phyloP scores from a whole-genome alignment of 35 echinoderm and acorn worm species.

The Stichopus chloronotus region DNA sequence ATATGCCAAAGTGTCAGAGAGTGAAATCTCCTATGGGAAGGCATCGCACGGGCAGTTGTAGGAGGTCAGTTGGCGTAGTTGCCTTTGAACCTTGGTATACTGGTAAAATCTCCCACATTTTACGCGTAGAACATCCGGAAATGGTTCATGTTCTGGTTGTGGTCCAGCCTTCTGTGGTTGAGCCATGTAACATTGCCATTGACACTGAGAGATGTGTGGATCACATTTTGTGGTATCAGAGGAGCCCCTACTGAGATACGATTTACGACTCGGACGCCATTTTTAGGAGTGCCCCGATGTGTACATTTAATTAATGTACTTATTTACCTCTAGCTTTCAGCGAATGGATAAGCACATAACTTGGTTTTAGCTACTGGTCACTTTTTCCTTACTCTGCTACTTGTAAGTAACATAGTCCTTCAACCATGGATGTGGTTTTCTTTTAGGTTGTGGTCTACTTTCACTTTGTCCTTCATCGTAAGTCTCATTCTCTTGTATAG shows the following conservation, averaged over 20 bases:
- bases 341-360: not conserved
- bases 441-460: not conserved
- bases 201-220: not conserved
- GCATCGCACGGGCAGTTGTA: not conserved
- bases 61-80: not conserved
- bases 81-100: not conserved
- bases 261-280: constrained; percentile 8
- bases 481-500: not conserved
- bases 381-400: not conserved
- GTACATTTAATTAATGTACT: too few relatives aligned
- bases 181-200: not conserved
- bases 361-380: not conserved
- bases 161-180: constrained; percentile 32
- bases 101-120: not conserved
- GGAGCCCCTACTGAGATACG: not conserved
- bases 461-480: not conserved
- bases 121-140: not conserved
- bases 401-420: constrained; percentile 8
- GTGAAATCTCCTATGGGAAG: not conserved
- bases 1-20: not conserved
- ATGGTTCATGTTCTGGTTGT: not conserved
- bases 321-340: not conserved
- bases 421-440: not conserved
- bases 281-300: not conserved
- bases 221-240: constrained; percentile 21